Evolutionary conservation across 2,888 invertebrate species (phyloP).

Genomic region (Pristionchus fissidentatus): DNA sequence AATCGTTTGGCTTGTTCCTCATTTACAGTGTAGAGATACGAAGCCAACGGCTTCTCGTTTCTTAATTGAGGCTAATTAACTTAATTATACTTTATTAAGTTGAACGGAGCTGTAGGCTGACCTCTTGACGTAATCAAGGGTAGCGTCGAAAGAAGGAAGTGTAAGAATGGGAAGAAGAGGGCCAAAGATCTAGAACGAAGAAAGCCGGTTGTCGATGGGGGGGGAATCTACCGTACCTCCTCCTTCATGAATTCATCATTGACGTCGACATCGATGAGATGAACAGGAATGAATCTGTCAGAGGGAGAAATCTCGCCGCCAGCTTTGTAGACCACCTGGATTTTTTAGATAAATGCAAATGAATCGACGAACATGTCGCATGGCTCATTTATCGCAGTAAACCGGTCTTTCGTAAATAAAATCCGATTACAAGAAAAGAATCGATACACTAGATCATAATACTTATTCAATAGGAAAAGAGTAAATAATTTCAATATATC

Average conservation of each 20-base stretch:
- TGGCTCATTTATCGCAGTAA: too few relatives aligned
- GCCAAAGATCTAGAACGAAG: slow-evolving; percentile 85
- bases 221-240: slow-evolving; percentile 13
- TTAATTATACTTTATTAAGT: background rate
- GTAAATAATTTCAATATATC: too few relatives aligned
- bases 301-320: background rate
- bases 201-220: background rate
- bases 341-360: too few relatives aligned
- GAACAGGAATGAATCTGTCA: slow-evolving; percentile 48
- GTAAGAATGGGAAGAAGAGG: slow-evolving; percentile 92
- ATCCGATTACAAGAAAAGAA: too few relatives aligned
- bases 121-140: slow-evolving; percentile 75
- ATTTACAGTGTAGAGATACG: slow-evolving; percentile 37
- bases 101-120: background rate
- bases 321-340: slow-evolving; percentile 43
- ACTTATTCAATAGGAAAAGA: too few relatives aligned
- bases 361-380: too few relatives aligned
- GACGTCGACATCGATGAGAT: slow-evolving; percentile 37
- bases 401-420: too few relatives aligned
- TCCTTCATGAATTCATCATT: slow-evolving; percentile 49
- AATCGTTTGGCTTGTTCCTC: slow-evolving; percentile 28
- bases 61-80: too few relatives aligned
- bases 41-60: slow-evolving; percentile 45
- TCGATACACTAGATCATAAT: too few relatives aligned
- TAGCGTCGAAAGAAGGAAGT: slow-evolving; percentile 88